Percentiles rank a stretch among this genome's conserved stretches.
phyloP scores from a whole-genome alignment of 2,113 vertebrate species.

The Daubentonia madagascariensis region DNA sequence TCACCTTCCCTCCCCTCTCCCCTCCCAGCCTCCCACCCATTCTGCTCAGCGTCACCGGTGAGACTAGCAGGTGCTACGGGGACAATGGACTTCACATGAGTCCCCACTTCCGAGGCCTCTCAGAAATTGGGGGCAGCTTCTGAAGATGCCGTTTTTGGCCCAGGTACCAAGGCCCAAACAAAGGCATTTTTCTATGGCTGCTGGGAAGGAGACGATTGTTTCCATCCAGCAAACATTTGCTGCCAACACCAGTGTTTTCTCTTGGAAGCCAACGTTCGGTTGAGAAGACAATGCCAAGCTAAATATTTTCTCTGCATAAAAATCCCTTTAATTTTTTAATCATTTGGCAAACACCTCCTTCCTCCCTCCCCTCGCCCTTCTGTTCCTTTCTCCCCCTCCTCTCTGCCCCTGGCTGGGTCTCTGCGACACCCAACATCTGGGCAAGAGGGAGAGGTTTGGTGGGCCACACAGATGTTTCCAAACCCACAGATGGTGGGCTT shows the following conservation, averaged over 20 bases:
- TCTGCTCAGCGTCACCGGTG: background rate
- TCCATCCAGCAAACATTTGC: conserved; percentile 60
- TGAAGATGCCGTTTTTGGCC: conserved; percentile 65
- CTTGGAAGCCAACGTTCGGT: conserved; percentile 73
- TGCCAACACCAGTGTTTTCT: conserved; percentile 71
- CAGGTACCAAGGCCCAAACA: conserved; percentile 58
- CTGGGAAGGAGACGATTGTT: conserved; percentile 74
- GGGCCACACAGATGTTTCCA: background rate
- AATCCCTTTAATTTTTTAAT: conserved; percentile 81
- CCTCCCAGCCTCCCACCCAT: background rate
- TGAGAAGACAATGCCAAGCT: conserved; percentile 80
- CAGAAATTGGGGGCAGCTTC: conserved; percentile 65
- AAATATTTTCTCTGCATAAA: conserved; percentile 80
- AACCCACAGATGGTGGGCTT: background rate
- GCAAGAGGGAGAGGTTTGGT: background rate
- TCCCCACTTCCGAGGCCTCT: background rate
- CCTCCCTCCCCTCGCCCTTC: conserved; percentile 62
- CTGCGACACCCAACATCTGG: conserved; percentile 53
- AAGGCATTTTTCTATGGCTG: conserved; percentile 69
- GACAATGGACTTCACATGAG: conserved; percentile 34
- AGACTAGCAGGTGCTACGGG: conserved; percentile 32
- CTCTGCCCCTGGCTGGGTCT: conserved; percentile 37
- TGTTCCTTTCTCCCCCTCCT: conserved; percentile 33
- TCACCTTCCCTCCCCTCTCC: background rate
- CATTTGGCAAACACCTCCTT: conserved; percentile 68